Evolutionary conservation across 2,113 vertebrate genomes (phyloP).

Genomic region (Himantopus leucocephalus): DNA sequence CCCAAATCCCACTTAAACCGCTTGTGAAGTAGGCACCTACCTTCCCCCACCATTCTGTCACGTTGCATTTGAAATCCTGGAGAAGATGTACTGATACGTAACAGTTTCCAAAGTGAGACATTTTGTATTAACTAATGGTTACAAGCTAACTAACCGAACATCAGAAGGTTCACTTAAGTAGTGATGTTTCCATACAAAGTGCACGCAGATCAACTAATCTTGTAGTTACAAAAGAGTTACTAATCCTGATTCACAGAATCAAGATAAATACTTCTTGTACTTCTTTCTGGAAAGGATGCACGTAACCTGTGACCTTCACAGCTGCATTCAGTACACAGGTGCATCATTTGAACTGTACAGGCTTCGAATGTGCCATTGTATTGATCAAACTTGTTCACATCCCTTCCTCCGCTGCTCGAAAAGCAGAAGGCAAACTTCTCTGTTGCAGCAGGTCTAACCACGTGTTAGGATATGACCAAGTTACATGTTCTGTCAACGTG

Average conservation of each 20-base stretch:
- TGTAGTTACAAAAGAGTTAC: background rate
- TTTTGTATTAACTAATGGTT: background rate
- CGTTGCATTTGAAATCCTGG: background rate
- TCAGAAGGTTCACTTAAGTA: background rate
- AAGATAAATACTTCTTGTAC: background rate
- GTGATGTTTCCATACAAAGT: background rate
- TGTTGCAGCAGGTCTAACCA: background rate
- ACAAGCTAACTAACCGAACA: background rate
- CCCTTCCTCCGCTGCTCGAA: background rate
- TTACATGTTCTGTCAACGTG: background rate
- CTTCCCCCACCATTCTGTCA: background rate
- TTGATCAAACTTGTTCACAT: background rate
- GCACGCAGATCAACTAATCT: background rate
- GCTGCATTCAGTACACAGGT: background rate
- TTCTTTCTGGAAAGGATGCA: conserved; percentile 20
- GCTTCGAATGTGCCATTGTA: background rate
- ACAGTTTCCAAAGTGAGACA: background rate
- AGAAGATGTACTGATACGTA: background rate
- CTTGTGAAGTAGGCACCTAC: background rate
- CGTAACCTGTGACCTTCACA: background rate
- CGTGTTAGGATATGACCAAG: background rate
- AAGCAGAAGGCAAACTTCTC: background rate
- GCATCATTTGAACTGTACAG: background rate
- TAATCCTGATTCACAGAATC: conserved; percentile 64
- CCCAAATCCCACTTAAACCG: background rate